Evolutionary conservation across 1,140 invertebrate species (phyloP).

Genomic region (Halyomorpha halys): DNA sequence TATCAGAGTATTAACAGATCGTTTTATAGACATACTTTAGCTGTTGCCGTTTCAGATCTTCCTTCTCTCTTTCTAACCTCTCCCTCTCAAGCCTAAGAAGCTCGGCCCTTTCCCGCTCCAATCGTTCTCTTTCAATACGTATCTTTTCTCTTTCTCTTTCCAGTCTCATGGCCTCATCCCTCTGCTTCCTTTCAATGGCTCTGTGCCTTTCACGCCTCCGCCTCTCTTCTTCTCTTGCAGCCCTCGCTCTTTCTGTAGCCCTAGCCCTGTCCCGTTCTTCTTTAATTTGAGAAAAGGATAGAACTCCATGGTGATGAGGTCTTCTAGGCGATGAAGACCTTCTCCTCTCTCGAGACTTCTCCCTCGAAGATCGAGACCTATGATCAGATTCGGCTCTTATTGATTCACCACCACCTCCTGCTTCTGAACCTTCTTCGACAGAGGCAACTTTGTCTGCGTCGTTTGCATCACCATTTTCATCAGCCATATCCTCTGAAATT

Average conservation of each 20-base stretch:
- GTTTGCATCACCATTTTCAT: conserved; percentile 4
- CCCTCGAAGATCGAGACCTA: background rate
- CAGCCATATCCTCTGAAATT: conserved; percentile 14
- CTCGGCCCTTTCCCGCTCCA: conserved; percentile 71
- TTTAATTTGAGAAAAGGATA: conserved; percentile 34
- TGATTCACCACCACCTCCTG: background rate
- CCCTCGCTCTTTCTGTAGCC: conserved; percentile 61
- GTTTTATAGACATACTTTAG: conserved; percentile 17
- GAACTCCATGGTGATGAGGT: conserved; percentile 32
- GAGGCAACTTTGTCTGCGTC: background rate
- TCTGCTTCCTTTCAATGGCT: conserved; percentile 66
- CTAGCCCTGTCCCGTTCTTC: conserved; percentile 69
- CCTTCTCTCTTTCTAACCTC: conserved; percentile 67
- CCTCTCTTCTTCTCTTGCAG: conserved; percentile 60
- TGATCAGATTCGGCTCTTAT: background rate
- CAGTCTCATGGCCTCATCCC: conserved; percentile 65
- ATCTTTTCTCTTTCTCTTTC: conserved; percentile 65
- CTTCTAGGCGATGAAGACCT: conserved; percentile 24
- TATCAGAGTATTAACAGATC: background rate
- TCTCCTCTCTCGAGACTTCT: background rate
- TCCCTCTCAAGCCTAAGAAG: conserved; percentile 67
- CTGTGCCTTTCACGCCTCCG: conserved; percentile 56
- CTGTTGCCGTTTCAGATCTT: conserved; percentile 57
- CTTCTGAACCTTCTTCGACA: background rate
- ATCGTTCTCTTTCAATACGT: conserved; percentile 59